phyloP scores from a whole-genome alignment of 1,140 invertebrate genomes.

The Drosophila prosaltans region DNA sequence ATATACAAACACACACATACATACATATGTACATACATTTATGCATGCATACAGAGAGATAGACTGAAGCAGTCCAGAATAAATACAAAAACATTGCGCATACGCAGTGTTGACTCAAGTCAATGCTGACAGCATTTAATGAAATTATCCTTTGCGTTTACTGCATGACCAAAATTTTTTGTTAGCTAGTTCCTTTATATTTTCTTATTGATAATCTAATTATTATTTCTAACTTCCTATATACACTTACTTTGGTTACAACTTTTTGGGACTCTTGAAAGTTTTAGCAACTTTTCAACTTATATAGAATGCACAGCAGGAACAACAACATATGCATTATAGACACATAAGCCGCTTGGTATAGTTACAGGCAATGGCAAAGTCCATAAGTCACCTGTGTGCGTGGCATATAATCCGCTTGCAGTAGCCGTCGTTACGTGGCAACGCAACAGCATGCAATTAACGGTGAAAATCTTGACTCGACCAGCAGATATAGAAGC shows the following conservation, averaged over 20 bases:
- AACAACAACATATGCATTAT: neutral
- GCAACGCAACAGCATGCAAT: constrained; percentile 57
- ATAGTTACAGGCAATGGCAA: constrained; percentile 29
- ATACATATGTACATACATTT: constrained; percentile 24
- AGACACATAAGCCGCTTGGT: constrained; percentile 21
- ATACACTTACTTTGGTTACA: neutral
- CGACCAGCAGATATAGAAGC: constrained; percentile 2
- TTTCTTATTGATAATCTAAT: constrained; percentile 27
- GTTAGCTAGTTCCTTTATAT: constrained; percentile 4
- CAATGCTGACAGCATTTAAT: constrained; percentile 27
- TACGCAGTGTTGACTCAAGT: constrained; percentile 36
- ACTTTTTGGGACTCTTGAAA: neutral
- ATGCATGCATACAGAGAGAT: constrained; percentile 12
- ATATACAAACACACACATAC: constrained; percentile 48
- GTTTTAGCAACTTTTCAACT: constrained; percentile 21
- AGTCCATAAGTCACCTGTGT: constrained; percentile 22
- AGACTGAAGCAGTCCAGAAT: constrained; percentile 26
- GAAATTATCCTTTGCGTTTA: constrained; percentile 38
- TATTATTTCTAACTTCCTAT: neutral
- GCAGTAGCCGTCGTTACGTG: constrained; percentile 25
- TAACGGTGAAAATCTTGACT: constrained; percentile 55
- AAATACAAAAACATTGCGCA: constrained; percentile 45
- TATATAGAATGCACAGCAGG: constrained; percentile 13
- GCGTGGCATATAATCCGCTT: constrained; percentile 42
- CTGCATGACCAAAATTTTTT: constrained; percentile 18